Base-by-base conservation (phyloP, 2,113 vertebrate genomes). In the Megaceryle maxima region DNA sequence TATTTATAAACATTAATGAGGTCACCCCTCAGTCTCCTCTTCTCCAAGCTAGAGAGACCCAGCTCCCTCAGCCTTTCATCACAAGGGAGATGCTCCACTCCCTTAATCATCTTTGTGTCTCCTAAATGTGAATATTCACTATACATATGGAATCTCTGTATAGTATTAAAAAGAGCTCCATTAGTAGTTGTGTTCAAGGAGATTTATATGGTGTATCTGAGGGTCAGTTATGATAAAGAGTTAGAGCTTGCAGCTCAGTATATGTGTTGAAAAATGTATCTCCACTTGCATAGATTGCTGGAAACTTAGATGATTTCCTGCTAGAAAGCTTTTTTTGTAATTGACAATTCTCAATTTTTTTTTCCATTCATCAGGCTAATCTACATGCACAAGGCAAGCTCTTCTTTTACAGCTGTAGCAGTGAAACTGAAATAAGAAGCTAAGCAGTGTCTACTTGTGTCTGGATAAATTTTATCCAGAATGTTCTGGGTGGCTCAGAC, bases 171-270 rank as follows among this genome's bases (percentile, higher is more conserved):
- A 92, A 77, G 18, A 69, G 3, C 59, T 25, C 83, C 48, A 92
- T 55, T 60, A 92, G 16, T 78, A 31, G 22, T 70, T 59, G 5
- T 18, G 18, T 78, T 92, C 24, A 83, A 69, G 31, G 60, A 70
- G 22, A 79, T 35, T 43, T 28, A 28, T 12, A 44, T 39, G 22
- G 4, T 64, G 4, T 80, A 14, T 91, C 33, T 64, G 56, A 6
- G 0, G 1, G 39, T 75, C 67, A 77, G 33, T 87, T 85, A 55
- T 0, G 0, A n/a, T 79, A 37, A 64, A 53, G 29, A 44, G 16
- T 60, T 51, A 67, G 50, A 87, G 56, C 63, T 56, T 83, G 19
- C 35, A 59, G 17, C 35, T 78, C 19, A 20, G 18, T 55, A 12
- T 66, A 2, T 60, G 31, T 55, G 22, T 63, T 75, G 43, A 72